phyloP scores from a whole-genome alignment of 1,140 invertebrate genomes.

The Babylonia areolata region DNA sequence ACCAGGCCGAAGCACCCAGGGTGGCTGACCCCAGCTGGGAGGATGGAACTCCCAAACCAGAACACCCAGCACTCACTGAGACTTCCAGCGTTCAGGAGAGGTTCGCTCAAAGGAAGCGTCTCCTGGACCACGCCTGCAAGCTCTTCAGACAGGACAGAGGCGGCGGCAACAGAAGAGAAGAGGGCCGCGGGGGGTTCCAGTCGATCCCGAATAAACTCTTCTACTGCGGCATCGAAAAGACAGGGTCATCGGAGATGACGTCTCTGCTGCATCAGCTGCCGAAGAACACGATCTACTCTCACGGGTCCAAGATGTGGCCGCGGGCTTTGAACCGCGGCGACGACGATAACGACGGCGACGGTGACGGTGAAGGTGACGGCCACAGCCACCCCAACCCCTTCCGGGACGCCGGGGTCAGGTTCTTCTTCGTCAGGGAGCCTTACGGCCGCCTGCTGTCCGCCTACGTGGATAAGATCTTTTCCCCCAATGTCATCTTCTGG shows the following conservation, averaged over 20 bases:
- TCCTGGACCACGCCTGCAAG: neutral
- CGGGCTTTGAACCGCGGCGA: neutral
- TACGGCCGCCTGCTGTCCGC: conserved; percentile 65
- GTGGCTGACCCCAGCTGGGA: no score
- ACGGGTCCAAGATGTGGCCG: neutral
- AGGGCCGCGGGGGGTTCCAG: neutral
- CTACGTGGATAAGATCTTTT: conserved; percentile 68
- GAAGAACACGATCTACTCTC: neutral
- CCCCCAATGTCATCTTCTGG: conserved; percentile 69
- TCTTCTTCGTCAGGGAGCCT: conserved; percentile 68
- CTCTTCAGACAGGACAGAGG: neutral
- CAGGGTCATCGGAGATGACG: neutral
- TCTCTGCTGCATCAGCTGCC: neutral
- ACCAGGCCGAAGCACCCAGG: no score
- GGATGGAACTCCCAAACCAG: no score
- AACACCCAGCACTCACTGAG: no score
- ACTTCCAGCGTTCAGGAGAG: no score
- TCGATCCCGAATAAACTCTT: neutral
- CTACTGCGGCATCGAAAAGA: conserved; percentile 19
- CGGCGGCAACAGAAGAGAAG: no score
- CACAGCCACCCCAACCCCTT: neutral
- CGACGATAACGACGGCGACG: no score
- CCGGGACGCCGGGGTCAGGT: neutral
- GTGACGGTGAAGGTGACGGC: neutral
- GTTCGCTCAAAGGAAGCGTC: neutral